A percentile compares a stretch with the other conserved stretches of the same genome.
Conservation (phyloP, 2,888 invertebrate species). For the Lepetodrilus schrolli region DNA sequence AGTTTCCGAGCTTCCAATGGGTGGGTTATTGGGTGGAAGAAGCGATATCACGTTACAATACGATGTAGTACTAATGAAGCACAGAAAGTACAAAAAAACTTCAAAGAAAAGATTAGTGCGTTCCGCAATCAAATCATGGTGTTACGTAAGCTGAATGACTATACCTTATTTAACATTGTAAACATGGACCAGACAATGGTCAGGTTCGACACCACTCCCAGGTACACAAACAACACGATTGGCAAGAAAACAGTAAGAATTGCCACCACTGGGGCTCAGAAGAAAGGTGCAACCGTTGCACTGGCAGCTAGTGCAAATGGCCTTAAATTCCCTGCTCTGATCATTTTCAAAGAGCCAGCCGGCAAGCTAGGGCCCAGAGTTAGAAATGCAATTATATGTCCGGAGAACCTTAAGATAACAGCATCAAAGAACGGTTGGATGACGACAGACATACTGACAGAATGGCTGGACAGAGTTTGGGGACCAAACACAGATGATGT, state of each 20-base stretch:
- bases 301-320: slow-evolving; percentile 8
- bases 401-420: neutral
- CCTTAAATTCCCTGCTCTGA: neutral
- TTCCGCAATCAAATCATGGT: neutral
- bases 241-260: neutral
- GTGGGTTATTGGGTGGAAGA: neutral
- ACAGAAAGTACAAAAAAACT: neutral
- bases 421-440: slow-evolving; percentile 25
- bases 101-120: neutral
- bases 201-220: slow-evolving; percentile 8
- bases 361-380: slow-evolving; percentile 9
- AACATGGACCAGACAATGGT: slow-evolving; percentile 27
- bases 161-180: neutral
- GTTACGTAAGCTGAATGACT: neutral
- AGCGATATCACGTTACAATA: neutral
- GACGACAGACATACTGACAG: neutral
- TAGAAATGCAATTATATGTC: neutral
- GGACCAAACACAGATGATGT: neutral
- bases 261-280: neutral
- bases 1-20: neutral
- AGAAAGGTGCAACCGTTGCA: slow-evolving; percentile 16
- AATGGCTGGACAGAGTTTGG: neutral
- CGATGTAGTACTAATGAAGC: neutral
- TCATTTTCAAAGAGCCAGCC: slow-evolving; percentile 20
- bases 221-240: neutral